Percentiles rank a stretch among this genome's conserved stretches.
Conservation (phyloP, 2,113 vertebrate species). For the Lophura nycthemera region DNA sequence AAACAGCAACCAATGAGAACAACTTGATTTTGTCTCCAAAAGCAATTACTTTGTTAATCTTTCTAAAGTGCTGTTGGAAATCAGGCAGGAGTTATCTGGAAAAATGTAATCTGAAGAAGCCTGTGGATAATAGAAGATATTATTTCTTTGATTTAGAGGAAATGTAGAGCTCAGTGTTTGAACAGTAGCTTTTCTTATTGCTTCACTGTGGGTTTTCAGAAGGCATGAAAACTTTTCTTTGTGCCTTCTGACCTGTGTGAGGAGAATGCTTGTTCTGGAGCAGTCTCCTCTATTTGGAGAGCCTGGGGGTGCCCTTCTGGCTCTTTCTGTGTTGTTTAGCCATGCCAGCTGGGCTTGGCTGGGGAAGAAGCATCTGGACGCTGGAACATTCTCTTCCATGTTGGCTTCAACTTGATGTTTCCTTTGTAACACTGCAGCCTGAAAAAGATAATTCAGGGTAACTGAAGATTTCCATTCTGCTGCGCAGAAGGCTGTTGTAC, state of each 20-base stretch:
- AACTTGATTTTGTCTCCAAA: background rate
- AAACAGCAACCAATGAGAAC: background rate
- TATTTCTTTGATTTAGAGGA: background rate
- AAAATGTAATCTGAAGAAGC: background rate
- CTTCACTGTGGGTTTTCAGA: background rate
- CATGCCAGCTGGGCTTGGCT: background rate
- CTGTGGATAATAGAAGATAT: background rate
- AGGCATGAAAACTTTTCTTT: background rate
- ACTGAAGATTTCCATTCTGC: background rate
- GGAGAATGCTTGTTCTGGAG: background rate
- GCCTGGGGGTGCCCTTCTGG: background rate
- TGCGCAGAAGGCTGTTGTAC: background rate
- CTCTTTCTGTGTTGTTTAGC: accelerated
- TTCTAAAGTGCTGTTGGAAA: background rate
- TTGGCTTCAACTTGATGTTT: background rate
- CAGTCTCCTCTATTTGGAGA: background rate
- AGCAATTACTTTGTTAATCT: background rate
- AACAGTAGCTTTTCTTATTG: background rate
- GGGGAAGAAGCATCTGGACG: background rate
- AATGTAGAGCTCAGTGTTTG: background rate
- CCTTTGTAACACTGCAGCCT: background rate
- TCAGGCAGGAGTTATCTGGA: background rate
- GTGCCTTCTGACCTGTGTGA: background rate
- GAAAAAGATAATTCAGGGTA: background rate
- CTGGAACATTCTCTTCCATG: background rate